Conservation (phyloP, 2,797 vertebrate genomes). For the Garrulus glandarius region DNA sequence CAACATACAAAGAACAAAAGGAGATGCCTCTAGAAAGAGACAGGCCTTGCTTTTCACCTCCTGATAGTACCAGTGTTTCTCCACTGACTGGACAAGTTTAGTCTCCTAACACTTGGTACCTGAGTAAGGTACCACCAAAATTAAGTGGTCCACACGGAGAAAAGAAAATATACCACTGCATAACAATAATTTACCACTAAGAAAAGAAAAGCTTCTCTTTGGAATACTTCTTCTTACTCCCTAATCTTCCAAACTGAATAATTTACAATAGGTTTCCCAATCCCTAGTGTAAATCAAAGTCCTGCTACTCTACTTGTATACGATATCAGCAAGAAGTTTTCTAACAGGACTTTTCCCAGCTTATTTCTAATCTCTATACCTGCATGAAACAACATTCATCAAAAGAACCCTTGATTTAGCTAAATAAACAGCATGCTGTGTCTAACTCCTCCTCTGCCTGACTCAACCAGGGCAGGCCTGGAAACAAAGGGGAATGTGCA, state of each 20-base stretch:
- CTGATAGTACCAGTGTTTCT: background rate
- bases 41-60: background rate
- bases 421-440: constrained; percentile 51
- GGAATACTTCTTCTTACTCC: background rate
- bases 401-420: constrained; percentile 30
- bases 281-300: background rate
- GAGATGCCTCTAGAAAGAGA: background rate
- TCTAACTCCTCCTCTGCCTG: constrained; percentile 53
- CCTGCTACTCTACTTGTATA: background rate
- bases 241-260: background rate
- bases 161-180: background rate
- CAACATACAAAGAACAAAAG: background rate
- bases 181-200: background rate
- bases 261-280: background rate
- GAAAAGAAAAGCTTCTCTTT: background rate
- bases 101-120: background rate
- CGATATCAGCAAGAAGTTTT: background rate
- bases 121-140: background rate
- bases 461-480: constrained; percentile 43
- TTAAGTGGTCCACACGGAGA: background rate
- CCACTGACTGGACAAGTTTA: background rate
- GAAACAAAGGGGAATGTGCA: constrained; percentile 79
- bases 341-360: background rate
- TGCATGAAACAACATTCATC: constrained; percentile 11
- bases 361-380: constrained; percentile 4